A percentile compares a stretch with the other conserved stretches of the same genome.
Conservation (phyloP, 2,113 vertebrate genomes). For the Anseranas semipalmata region DNA sequence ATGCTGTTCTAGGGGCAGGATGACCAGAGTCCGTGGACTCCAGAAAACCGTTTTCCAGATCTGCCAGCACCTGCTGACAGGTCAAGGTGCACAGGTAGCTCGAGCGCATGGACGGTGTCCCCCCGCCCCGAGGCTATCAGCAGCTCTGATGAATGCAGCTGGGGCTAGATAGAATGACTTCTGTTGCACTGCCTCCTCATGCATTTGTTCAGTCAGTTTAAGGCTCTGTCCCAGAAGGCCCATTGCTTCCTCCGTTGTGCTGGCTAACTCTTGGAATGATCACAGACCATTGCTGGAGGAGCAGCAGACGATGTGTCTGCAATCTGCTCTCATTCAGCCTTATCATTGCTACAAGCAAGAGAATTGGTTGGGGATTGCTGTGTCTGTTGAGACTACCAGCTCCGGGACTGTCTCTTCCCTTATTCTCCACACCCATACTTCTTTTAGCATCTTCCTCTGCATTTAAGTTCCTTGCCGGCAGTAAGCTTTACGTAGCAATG, state of each 20-base stretch:
- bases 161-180: neutral
- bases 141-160: constrained; percentile 15
- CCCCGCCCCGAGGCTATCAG: neutral
- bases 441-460: neutral
- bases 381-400: neutral
- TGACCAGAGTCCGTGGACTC: neutral
- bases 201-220: constrained; percentile 3
- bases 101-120: neutral
- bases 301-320: constrained; percentile 29
- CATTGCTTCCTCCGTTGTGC: constrained; percentile 14
- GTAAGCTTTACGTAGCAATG: constrained; percentile 5
- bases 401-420: neutral
- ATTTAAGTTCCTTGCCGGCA: constrained; percentile 19
- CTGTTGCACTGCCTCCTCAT: neutral
- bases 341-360: constrained; percentile 54
- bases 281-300: constrained; percentile 29
- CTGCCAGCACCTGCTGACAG: neutral
- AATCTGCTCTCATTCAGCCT: constrained; percentile 68
- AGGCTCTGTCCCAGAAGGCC: constrained; percentile 5
- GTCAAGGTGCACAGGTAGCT: neutral
- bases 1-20: neutral
- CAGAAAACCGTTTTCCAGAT: neutral
- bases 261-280: constrained; percentile 14
- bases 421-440: neutral
- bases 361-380: neutral